These are phyloP conservation scores for Acrossocheilus wenchowensis DNA, from an alignment of 2,797 vertebrate species.

Conservation along the genomic window DNA sequence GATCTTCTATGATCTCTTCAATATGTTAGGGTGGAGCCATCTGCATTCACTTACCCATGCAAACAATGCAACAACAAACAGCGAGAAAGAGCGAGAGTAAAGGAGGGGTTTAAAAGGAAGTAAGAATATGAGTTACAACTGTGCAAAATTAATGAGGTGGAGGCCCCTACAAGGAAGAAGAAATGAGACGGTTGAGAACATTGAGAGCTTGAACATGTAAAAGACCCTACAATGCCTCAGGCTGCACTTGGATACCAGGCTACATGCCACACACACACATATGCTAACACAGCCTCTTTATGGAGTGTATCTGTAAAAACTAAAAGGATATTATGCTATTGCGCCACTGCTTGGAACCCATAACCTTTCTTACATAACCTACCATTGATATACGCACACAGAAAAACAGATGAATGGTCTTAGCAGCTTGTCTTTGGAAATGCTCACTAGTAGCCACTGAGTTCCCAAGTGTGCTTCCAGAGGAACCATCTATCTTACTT, in stretches of 20 bases:
- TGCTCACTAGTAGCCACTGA: background rate
- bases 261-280: slow-evolving; percentile 54
- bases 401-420: slow-evolving; percentile 28
- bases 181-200: background rate
- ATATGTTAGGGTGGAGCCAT: slow-evolving; percentile 53
- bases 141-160: slow-evolving; percentile 35
- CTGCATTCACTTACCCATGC: slow-evolving; percentile 50
- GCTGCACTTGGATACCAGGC: slow-evolving; percentile 31
- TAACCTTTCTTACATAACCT: slow-evolving; percentile 29
- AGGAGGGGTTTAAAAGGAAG: slow-evolving; percentile 22
- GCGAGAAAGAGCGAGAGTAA: slow-evolving; percentile 1
- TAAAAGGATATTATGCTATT: slow-evolving; percentile 30
- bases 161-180: slow-evolving; percentile 15
- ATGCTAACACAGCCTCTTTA: slow-evolving; percentile 27
- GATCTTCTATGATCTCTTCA: slow-evolving; percentile 63
- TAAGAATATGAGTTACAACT: slow-evolving; percentile 12
- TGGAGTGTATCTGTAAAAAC: slow-evolving; percentile 19
- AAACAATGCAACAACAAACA: slow-evolving; percentile 45
- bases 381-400: background rate
- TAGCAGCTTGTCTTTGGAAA: slow-evolving; percentile 21
- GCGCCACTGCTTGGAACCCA: slow-evolving; percentile 29
- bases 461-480: background rate
- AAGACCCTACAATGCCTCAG: slow-evolving; percentile 14
- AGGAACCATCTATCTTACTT: background rate
- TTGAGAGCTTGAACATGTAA: background rate